Evolutionary conservation across 2,113 vertebrate genomes (phyloP), one percentile per base, ranked within the genome.

Genomic region (Platichthys stellatus): DNA sequence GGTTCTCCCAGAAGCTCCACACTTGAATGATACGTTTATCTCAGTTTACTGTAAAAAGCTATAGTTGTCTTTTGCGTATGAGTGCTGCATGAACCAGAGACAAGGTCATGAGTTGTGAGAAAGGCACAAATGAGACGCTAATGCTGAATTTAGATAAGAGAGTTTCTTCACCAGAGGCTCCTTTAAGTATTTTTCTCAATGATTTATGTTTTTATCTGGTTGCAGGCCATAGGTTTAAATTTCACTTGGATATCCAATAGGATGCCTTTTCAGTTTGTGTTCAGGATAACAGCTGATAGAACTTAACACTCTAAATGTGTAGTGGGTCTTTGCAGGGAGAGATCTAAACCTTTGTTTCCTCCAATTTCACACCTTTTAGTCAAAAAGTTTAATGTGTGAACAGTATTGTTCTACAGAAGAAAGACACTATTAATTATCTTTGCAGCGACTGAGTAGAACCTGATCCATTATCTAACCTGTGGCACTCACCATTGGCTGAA

Each of bases 401-500:
- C 13, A 13, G 40, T 43, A 12, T 43, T 43, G 3, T 43, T 43
- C 11, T 12, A 12, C 3, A 21, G 10, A n/a, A 45, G 4, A 21
- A 54, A 21, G 15, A 31, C 13, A 60, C 47, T 26, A 4, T 59
- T 31, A 17, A 40, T 54, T 13, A 53, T 26, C 57, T 61, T 54
- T 28, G 56, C 15, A 53, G 23, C 2, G 5, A 43, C 40, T 12
- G 40, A 13, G 40, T 43, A 78, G 20, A 67, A 58, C 24, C 23
- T 47, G 12, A 62, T 63, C 31, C 51, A 31, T 63, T 66, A 28
- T 67, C 31, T 28, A 58, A 66, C 51, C 24, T 2, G 11, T 60
- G 23, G 68, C 23, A 43, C 17, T 60, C 20, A 68, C 23, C 23
- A 24, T 49, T 64, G 57, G 24, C 24, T 79, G 74, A 74, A 87